Base-by-base conservation (phyloP, 1,140 invertebrate species). In the Paracyclopina nana region DNA sequence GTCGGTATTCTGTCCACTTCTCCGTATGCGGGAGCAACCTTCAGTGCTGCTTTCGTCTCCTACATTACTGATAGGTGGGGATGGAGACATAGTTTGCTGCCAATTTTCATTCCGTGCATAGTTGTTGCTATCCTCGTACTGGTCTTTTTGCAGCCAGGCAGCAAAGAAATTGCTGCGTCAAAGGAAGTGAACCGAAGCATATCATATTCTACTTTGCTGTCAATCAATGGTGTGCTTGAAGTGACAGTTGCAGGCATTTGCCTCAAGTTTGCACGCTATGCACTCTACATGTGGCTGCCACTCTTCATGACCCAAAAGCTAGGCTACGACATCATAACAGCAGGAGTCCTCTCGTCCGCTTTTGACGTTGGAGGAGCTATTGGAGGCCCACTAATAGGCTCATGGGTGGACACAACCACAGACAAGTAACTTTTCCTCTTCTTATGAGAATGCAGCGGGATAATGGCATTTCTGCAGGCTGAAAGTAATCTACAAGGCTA, bases 201-300 rank as follows among this genome's bases (percentile, higher is more conserved):
- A 45, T 38, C 40, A 26, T 38, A 54, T 40, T 22, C 38, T 14
- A 34, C 28, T 31, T 51, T 66, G 12, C 63, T 60, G 62, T 46
- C 48, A 26, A 58, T 65, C 26, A 60, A 61, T 12, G 62, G 64
- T 56, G 61, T 72, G 18, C 57, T 63, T n/a, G 69, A 72, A 55
- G 60, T 70, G 18, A 62, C 70, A 12, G 43, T 68, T 20, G 62
- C 64, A 20, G 63, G 72, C 43, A 64, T 72, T 50, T 70, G 67
- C 55, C 57, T 71, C 2, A 72, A 72, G 57, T 57, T 69, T 28
- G 69, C 71, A 4, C 63, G 70, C 14, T 72, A 72, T 56, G 63
- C 64, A 53, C 68, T 72, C 61, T 69, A 68, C 56, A 68, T 71
- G 62, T 72, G 69, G 70, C 57, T 72, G 25, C 70, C 69, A 1